Evolutionary conservation across 2,113 vertebrate species (phyloP), one percentile per base, ranked within the genome.

Genomic region (Balaenoptera acutorostrata): DNA sequence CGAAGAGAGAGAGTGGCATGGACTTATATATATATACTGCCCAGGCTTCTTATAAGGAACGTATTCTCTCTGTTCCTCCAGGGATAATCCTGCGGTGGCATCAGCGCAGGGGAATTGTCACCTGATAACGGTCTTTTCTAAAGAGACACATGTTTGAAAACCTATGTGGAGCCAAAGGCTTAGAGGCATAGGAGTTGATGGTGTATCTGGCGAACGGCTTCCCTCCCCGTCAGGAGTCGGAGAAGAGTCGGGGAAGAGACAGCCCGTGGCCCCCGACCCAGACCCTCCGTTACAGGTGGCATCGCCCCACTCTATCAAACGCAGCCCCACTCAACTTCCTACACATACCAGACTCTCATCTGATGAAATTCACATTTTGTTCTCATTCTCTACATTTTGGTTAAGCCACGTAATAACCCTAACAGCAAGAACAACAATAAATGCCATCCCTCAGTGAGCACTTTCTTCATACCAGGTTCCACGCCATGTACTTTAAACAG

Each of bases 401-500:
- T 21, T 49, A 55, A 82, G 20, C 36, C 39, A 31, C 23, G 13
- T 27, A 78, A 20, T 27, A 29, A 64, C 11, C 20, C 23, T 46
- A 83, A 72, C 2, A 55, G 46, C 9, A 23, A 33, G 17, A 49
- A 25, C 20, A 29, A 31, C 36, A 39, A 27, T 4, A 21, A 68
- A 5, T 55, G 23, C 31, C 29, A 15, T 9, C 1, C 0, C 14
- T 4, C 33, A 14, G 6, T 0, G 39, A 36, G 68, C 4, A 31
- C 9, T 41, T 27, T 52, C 46, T 39, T 27, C 8, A 39, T 3
- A 23, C 0, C 0, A 27, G 49, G 23, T 15, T 78, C 59, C 31
- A 20, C 0, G 1, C n/a, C 5, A 6, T 0, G 6, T 1, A 8
- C 31, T 61, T 29, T 2, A 12, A 36, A 9, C 1, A 12, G 52